Evolutionary conservation across 2,797 vertebrate species (phyloP).

Genomic region (Apogon talboti): DNA sequence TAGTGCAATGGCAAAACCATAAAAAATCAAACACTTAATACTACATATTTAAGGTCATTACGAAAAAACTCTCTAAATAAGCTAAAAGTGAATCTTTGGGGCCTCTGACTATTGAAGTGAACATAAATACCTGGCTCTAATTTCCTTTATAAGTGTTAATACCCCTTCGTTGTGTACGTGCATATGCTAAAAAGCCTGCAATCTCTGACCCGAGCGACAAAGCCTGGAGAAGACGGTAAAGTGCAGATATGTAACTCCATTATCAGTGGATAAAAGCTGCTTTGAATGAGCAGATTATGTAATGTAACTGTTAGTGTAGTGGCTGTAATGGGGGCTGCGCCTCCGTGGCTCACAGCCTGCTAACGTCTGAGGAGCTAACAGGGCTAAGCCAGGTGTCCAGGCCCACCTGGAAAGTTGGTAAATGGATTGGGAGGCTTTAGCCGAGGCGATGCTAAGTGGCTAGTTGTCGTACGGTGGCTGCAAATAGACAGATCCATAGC

Average conservation of each 20-base stretch:
- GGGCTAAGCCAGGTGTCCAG: constrained; percentile 60
- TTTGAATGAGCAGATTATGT: constrained; percentile 47
- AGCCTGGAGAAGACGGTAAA: background rate
- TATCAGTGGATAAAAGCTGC: background rate
- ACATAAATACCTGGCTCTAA: too few relatives aligned
- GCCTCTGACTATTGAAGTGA: too few relatives aligned
- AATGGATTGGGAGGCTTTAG: constrained; percentile 50
- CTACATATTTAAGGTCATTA: too few relatives aligned
- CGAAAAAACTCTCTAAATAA: too few relatives aligned
- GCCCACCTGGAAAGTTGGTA: constrained; percentile 58
- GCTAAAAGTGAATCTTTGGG: too few relatives aligned
- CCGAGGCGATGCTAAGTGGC: constrained; percentile 54
- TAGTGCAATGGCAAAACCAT: too few relatives aligned
- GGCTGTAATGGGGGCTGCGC: constrained; percentile 35
- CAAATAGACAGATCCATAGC: constrained; percentile 26
- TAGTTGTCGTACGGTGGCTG: constrained; percentile 29
- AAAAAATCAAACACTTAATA: too few relatives aligned
- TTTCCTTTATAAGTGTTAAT: too few relatives aligned
- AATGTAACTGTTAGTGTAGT: constrained; percentile 42
- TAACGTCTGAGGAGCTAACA: constrained; percentile 47
- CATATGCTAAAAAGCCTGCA: background rate
- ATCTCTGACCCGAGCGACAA: background rate
- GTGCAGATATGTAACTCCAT: background rate
- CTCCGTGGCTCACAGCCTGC: constrained; percentile 50
- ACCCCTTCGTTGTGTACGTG: background rate